Conservation (phyloP, 2,797 vertebrate species). For the Poecilia velifera region DNA sequence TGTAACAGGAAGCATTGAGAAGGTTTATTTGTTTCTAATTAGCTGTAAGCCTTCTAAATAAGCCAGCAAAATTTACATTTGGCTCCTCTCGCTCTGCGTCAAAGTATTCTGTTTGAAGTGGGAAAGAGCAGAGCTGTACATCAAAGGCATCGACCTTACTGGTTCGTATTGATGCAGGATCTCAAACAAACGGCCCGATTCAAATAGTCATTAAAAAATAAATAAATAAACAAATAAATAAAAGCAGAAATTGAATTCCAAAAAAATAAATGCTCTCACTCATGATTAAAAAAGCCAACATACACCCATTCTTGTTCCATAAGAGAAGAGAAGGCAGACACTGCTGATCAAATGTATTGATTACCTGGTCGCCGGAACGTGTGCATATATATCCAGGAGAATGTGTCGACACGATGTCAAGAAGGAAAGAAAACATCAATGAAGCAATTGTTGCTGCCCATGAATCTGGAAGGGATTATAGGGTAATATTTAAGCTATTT, state of each 20-base stretch:
- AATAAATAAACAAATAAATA: neutral
- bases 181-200: conserved; percentile 34
- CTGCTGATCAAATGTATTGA: neutral
- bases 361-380: neutral
- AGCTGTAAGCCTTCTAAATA: conserved; percentile 46
- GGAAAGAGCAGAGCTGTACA: conserved; percentile 54
- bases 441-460: neutral
- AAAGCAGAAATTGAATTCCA: conserved; percentile 3
- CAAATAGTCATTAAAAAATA: neutral
- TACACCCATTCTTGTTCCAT: neutral
- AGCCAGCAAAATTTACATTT: conserved; percentile 61
- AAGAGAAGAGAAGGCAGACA: neutral
- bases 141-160: conserved; percentile 52
- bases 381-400: neutral
- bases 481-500: neutral
- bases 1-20: conserved; percentile 22
- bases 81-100: conserved; percentile 47
- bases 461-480: neutral
- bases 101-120: conserved; percentile 73
- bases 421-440: neutral
- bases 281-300: neutral
- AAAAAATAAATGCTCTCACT: neutral
- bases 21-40: conserved; percentile 46
- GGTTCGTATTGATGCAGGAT: conserved; percentile 60
- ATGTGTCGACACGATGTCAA: neutral